phyloP scores from a whole-genome alignment of 1,140 invertebrate genomes.

The Anthonomus grandis region DNA sequence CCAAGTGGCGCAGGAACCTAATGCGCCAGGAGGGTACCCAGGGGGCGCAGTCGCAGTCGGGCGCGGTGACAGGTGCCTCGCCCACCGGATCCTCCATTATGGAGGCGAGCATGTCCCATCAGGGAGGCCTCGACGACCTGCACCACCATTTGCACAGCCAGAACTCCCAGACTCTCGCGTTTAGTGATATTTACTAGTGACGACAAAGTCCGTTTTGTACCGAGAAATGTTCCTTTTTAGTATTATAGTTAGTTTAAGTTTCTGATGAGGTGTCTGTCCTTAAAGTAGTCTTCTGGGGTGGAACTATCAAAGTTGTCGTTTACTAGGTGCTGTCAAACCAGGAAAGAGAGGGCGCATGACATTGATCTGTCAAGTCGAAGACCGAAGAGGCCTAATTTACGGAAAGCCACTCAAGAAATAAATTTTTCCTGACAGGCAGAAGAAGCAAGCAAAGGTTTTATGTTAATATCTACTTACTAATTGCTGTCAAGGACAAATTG shows the following conservation, averaged over 20 bases:
- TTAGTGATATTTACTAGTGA: slow-evolving; percentile 47
- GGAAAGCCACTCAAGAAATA: too few species aligned
- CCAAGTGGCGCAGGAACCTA: slow-evolving; percentile 88
- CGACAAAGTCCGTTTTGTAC: background rate
- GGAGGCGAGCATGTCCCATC: slow-evolving; percentile 40
- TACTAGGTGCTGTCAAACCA: too few species aligned
- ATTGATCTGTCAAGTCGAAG: too few species aligned
- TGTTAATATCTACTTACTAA: too few species aligned
- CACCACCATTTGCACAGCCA: slow-evolving; percentile 46
- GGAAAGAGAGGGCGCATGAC: too few species aligned
- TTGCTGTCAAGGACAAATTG: too few species aligned
- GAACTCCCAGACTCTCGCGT: slow-evolving; percentile 44
- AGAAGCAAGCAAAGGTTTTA: too few species aligned
- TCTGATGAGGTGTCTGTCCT: too few species aligned
- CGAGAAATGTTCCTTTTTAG: background rate
- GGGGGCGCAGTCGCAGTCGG: slow-evolving; percentile 48
- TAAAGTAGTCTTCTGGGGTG: too few species aligned
- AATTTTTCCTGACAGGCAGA: too few species aligned
- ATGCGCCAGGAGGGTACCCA: slow-evolving; percentile 66
- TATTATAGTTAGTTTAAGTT: background rate
- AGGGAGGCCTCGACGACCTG: slow-evolving; percentile 44
- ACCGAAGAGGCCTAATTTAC: too few species aligned
- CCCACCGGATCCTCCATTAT: slow-evolving; percentile 47
- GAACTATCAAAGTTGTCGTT: too few species aligned
- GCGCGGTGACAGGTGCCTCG: slow-evolving; percentile 49